Percentiles rank a stretch among this genome's conserved stretches.
Conservation (phyloP, 1,140 invertebrate genomes). For the Drosophila mauritiana region DNA sequence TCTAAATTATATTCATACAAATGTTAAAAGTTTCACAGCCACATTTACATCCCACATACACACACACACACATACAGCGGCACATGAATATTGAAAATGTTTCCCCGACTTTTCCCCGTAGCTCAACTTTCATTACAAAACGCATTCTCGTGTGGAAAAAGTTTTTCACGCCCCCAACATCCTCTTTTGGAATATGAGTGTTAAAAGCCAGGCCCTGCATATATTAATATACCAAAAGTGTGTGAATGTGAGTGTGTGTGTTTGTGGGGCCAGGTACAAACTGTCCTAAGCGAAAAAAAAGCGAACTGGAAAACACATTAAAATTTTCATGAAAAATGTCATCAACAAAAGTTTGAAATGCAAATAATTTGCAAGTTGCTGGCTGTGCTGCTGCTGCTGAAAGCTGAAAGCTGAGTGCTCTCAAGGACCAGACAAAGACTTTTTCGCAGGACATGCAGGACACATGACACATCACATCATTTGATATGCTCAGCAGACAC, state of each 20-base stretch:
- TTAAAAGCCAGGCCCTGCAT: conserved; percentile 80
- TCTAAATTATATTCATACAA: conserved; percentile 83
- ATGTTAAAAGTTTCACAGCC: conserved; percentile 74
- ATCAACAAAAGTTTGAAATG: conserved; percentile 83
- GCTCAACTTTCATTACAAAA: conserved; percentile 74
- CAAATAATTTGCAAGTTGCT: conserved; percentile 71
- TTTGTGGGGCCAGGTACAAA: conserved; percentile 26
- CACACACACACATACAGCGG: conserved; percentile 11
- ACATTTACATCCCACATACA: conserved; percentile 68
- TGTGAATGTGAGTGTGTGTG: conserved; percentile 14
- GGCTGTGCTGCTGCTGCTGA: conserved; percentile 17
- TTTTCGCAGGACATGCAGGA: conserved; percentile 48
- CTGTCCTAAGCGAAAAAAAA: conserved; percentile 12
- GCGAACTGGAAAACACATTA: conserved; percentile 64
- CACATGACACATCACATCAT: conserved; percentile 52
- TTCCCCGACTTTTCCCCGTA: conserved; percentile 33
- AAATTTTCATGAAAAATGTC: conserved; percentile 84
- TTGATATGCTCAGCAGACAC: conserved; percentile 47
- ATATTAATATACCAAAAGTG: conserved; percentile 80
- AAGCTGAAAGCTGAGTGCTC: conserved; percentile 61
- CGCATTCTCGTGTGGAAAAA: conserved; percentile 73
- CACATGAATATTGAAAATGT: conserved; percentile 80
- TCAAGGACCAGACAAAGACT: conserved; percentile 59
- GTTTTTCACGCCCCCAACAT: conserved; percentile 46
- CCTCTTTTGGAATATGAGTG: conserved; percentile 48